Evolutionary conservation across 2,797 vertebrate genomes (phyloP), one percentile per base, ranked within the genome.

Genomic region (Cirrhinus mrigala): DNA sequence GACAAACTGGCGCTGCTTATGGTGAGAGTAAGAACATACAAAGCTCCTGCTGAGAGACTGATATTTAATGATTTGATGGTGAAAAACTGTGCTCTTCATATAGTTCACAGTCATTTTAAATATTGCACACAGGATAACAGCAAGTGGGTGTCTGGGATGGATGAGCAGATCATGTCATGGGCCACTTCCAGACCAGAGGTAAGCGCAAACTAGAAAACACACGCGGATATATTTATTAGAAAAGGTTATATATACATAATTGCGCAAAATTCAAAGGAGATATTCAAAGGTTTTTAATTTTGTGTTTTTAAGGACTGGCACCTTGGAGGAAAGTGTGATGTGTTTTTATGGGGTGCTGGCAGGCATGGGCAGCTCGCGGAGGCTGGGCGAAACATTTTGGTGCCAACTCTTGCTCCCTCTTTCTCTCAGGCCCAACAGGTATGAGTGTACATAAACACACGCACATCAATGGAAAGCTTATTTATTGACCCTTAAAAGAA

Each of bases 121-220:
- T 12, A 64, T 80, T 46, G 8, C 52, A 74, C 91, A n/a, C 91
- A 99, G 98, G 97, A 99, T 92, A 99, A 99, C 91, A 97, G 96
- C 88, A 99, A 99, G 87, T 99, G 98, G 98, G 96, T 95, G 33
- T 95, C 95, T 89, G 97, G 97, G 27, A 95, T 98, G 96, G 98
- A 99, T 89, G 98, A 99, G 81, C 98, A 99, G 92, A 96, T 99
- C 90, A 99, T 99, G 98, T 98, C 97, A n/a, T 99, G 98, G 98
- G 98, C 98, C 90, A 98, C 97, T 0, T 97, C 97, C 5, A 96
- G 96, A 92, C 98, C 98, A 58, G 98, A 99, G 97, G 98, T 99
- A 88, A 92, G 92, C 29, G 6, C 29, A n/a, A 79, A 27, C 11
- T 62, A 29, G 10, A 62, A 62, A 68, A 52, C 33, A 11, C 24